Evolutionary conservation across 2,888 invertebrate genomes (phyloP), one percentile per base, ranked within the genome.

Genomic region (Electrophaes corylata): DNA sequence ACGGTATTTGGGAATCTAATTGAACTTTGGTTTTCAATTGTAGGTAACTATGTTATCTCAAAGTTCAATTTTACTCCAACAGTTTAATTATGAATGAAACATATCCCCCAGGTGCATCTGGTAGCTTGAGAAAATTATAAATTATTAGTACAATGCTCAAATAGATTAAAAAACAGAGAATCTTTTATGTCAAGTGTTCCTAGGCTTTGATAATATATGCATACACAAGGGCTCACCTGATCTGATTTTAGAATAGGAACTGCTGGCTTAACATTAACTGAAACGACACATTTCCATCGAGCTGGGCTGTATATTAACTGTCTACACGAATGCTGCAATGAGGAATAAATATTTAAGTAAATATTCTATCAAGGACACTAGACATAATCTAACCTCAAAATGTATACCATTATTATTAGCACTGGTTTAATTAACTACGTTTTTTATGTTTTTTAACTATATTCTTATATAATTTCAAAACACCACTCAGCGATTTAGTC

Each of bases 301-400:
- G 89, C 86, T 40, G 91, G 79, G 67, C 81, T 87, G 69, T 85
- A 86, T 65, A 91, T 58, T 70, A 91, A 78, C 70, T 90, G 90
- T 76, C 91, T 86, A 81, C 85, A 91, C 65, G 89, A 76, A 75
- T 91, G 91, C 91, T 91, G 84, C 68, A 88, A 88, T 62, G 52
- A 44, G n/a, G n/a, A n/a, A n/a, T n/a, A 37, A 70, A 29, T 19
- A 67, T n/a, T n/a, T n/a, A 67, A 63, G 64, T 60, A 66, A 66
- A 65, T 62, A 62, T 49, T 61, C 60, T 54, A 64, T 68, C 75
- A 79, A 78, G 76, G 80, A 73, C 81, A 76, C 61, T 59, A 66
- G 63, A 78, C 76, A 78, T 85, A 85, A 86, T 84, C 83, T 88
- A 76, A 80, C 69, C 69, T 74, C 61, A 65, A 70, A 68, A 55